These are phyloP conservation scores for Phyllotreta striolata DNA, from an alignment of 2,888 invertebrate species.

Conservation along the genomic window DNA sequence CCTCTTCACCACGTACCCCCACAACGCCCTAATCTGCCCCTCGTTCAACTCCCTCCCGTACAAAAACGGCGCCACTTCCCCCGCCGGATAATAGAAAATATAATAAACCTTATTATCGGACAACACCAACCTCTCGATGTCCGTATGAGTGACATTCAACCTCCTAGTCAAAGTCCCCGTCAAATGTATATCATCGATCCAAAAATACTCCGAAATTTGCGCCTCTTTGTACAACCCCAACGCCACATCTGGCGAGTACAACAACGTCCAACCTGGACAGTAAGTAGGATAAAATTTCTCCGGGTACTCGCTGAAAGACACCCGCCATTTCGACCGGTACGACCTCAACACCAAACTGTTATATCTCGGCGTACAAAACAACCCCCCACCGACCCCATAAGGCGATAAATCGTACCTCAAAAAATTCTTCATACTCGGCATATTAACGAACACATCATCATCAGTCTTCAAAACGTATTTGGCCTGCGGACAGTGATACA, in stretches of 20 bases:
- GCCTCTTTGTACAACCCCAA: conserved; percentile 63
- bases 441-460: conserved; percentile 80
- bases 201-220: conserved; percentile 69
- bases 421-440: conserved; percentile 68
- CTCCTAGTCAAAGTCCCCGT: conserved; percentile 70
- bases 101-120: conserved; percentile 36
- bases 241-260: conserved; percentile 68
- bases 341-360: conserved; percentile 58
- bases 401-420: conserved; percentile 67
- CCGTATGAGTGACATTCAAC: conserved; percentile 66
- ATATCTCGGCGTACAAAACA: conserved; percentile 68
- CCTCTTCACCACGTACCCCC: conserved; percentile 59
- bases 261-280: conserved; percentile 74
- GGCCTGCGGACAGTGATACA: conserved; percentile 73
- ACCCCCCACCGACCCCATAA: conserved; percentile 68
- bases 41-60: conserved; percentile 66
- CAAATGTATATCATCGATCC: conserved; percentile 78
- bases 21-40: conserved; percentile 63
- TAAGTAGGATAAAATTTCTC: conserved; percentile 74
- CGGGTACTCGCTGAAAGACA: conserved; percentile 72
- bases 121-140: conserved; percentile 50
- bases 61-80: conserved; percentile 60
- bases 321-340: conserved; percentile 79
- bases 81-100: conserved; percentile 38
- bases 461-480: conserved; percentile 76